Percentiles rank a stretch among this genome's conserved stretches.
Conservation (phyloP, 2,888 invertebrate genomes). For the Ophioninae sp. region DNA sequence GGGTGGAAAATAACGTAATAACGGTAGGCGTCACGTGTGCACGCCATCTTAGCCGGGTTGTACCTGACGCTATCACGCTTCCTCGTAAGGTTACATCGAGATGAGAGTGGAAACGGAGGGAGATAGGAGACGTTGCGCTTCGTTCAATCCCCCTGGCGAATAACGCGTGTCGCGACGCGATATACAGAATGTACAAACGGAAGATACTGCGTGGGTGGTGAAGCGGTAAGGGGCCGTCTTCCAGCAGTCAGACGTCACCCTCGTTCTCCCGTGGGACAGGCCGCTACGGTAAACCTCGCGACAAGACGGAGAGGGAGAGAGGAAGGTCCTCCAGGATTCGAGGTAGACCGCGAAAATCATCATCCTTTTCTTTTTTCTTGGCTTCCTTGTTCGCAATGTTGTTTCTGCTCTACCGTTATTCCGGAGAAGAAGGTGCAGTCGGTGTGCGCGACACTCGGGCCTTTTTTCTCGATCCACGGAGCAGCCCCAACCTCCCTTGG, state of each 20-base stretch:
- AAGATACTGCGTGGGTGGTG: conserved; percentile 27
- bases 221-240: conserved; percentile 50
- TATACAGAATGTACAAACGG: conserved; percentile 40
- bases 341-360: conserved; percentile 52
- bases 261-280: conserved; percentile 71
- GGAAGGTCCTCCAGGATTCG: neutral
- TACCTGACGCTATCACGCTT: conserved; percentile 30
- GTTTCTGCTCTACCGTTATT: conserved; percentile 26
- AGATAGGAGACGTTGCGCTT: conserved; percentile 19
- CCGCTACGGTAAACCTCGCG: conserved; percentile 44
- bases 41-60: conserved; percentile 54
- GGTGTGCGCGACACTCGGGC: conserved; percentile 41
- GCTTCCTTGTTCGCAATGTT: conserved; percentile 16
- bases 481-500: conserved; percentile 55
- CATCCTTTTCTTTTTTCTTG: conserved; percentile 15
- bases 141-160: conserved; percentile 44
- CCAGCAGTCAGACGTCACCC: conserved; percentile 60
- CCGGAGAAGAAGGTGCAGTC: conserved; percentile 42
- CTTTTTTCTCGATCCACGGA: conserved; percentile 39
- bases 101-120: conserved; percentile 10
- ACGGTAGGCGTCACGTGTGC: conserved; percentile 74
- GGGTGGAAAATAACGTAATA: conserved; percentile 76
- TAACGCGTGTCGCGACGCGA: conserved; percentile 40
- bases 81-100: conserved; percentile 42
- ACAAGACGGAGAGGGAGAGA: neutral